These are phyloP conservation scores for Lysiphlebus fabarum DNA, from an alignment of 1,140 invertebrate genomes.

Conservation along the genomic window DNA sequence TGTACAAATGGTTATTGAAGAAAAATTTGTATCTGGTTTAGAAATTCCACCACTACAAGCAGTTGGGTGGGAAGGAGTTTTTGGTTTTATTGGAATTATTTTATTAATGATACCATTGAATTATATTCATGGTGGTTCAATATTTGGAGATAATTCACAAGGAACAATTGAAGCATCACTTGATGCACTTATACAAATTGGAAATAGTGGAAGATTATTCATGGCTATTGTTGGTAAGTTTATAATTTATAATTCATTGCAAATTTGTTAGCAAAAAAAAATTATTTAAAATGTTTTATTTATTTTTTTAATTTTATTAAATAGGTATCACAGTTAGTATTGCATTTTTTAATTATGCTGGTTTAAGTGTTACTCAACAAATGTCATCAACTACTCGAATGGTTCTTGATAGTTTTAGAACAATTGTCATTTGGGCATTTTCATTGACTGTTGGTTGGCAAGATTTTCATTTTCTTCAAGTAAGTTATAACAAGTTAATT, in stretches of 20 bases:
- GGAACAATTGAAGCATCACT: conserved; percentile 81
- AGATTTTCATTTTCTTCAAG: conserved; percentile 75
- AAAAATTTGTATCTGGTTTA: conserved; percentile 79
- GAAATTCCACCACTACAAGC: conserved; percentile 83
- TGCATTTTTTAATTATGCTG: conserved; percentile 95
- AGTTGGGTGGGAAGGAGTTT: conserved; percentile 91
- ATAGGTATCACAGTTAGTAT: conserved; percentile 85
- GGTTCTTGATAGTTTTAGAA: conserved; percentile 87
- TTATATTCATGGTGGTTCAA: conserved; percentile 70
- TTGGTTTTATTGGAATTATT: conserved; percentile 76
- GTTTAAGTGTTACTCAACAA: conserved; percentile 93
- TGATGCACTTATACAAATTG: conserved; percentile 82
- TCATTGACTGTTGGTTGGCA: conserved; percentile 76
- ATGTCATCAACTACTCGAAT: conserved; percentile 88
- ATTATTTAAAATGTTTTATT: neutral
- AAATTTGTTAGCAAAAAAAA: neutral
- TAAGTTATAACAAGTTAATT: conserved; percentile 34
- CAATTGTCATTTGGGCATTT: conserved; percentile 84
- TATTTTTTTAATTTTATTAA: conserved; percentile 32
- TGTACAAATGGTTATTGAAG: conserved; percentile 91
- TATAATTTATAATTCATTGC: conserved; percentile 1
- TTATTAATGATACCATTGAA: conserved; percentile 80
- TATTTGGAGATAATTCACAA: conserved; percentile 74
- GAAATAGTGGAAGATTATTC: conserved; percentile 63
- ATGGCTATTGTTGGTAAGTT: conserved; percentile 65